Percentiles rank a stretch among this genome's conserved stretches.
Conservation (phyloP, 1,140 invertebrate genomes). For the Megathymus violae region DNA sequence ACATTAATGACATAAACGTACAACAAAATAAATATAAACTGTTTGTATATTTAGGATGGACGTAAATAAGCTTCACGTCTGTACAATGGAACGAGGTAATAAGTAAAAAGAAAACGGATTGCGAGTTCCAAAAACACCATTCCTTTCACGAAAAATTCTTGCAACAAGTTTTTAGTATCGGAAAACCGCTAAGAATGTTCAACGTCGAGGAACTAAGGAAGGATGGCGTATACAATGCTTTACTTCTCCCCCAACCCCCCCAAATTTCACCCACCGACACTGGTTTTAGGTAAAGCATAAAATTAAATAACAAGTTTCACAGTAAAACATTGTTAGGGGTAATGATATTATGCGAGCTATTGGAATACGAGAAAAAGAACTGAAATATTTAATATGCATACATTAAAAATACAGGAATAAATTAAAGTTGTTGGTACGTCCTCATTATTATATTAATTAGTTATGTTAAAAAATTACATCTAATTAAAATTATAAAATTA, state of each 20-base stretch:
- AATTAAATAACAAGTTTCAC: constrained; percentile 19
- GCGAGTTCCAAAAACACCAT: constrained; percentile 2
- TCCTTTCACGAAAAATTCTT: constrained; percentile 5
- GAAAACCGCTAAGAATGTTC: constrained; percentile 13
- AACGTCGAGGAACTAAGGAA: constrained; percentile 7
- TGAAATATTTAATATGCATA: too few relatives aligned
- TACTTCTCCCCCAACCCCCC: too few relatives aligned
- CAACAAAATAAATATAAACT: constrained; percentile 23
- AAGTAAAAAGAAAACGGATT: background rate
- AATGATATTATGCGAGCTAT: constrained; percentile 4
- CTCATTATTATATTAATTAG: too few relatives aligned
- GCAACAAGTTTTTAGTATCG: constrained; percentile 9
- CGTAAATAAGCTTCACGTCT: background rate
- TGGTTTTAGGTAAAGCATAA: constrained; percentile 10
- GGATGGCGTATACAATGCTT: constrained; percentile 9
- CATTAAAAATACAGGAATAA: too few relatives aligned
- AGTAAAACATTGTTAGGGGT: constrained; percentile 9
- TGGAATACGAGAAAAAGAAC: too few relatives aligned
- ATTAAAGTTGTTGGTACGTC: too few relatives aligned
- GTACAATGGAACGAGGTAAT: constrained; percentile 1
- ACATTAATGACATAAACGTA: constrained; percentile 7
- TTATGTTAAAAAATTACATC: too few relatives aligned
- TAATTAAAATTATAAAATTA: too few relatives aligned
- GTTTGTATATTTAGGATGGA: background rate
- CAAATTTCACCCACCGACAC: too few relatives aligned